These are phyloP conservation scores for Drosophila triauraria DNA, from an alignment of 1,140 invertebrate genomes.

Conservation along the genomic window DNA sequence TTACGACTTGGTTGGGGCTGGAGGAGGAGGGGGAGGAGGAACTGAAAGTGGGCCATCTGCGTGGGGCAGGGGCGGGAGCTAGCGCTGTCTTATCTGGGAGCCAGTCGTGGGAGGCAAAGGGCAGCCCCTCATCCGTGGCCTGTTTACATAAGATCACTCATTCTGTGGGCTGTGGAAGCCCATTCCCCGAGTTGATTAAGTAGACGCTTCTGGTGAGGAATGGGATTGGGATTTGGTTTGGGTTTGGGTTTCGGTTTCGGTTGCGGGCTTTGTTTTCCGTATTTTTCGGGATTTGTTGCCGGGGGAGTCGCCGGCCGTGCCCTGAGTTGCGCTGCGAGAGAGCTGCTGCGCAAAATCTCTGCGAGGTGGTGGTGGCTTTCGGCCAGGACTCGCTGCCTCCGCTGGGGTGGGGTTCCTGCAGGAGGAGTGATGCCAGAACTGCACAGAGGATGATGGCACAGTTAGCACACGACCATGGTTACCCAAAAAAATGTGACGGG, in stretches of 20 bases:
- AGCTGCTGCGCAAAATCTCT: slow-evolving; percentile 42
- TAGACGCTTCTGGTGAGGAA: slow-evolving; percentile 11
- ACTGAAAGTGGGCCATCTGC: slow-evolving; percentile 57
- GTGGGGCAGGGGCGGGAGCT: slow-evolving; percentile 1
- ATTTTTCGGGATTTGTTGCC: slow-evolving; percentile 34
- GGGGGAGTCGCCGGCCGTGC: slow-evolving; percentile 43
- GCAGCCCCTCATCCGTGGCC: slow-evolving; percentile 22
- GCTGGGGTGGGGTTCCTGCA: slow-evolving; percentile 16
- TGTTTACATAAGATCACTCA: slow-evolving; percentile 54
- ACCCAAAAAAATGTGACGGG: slow-evolving; percentile 55
- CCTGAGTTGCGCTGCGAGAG: slow-evolving; percentile 19
- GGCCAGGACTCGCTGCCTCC: background rate
- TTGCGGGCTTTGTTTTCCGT: slow-evolving; percentile 24
- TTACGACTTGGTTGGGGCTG: slow-evolving; percentile 21
- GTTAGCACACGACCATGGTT: slow-evolving; percentile 71
- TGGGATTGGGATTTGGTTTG: slow-evolving; percentile 17
- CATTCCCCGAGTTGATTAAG: slow-evolving; percentile 41
- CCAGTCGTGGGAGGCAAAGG: slow-evolving; percentile 36
- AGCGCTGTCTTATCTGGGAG: slow-evolving; percentile 36
- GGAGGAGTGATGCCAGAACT: slow-evolving; percentile 32
- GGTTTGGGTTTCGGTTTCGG: background rate
- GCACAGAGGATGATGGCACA: slow-evolving; percentile 57
- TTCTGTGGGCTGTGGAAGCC: slow-evolving; percentile 18
- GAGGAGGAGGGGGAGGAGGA: background rate
- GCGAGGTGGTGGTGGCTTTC: slow-evolving; percentile 32